These are phyloP conservation scores for Cyrtonyx montezumae DNA, from an alignment of 2,113 vertebrate genomes.

Conservation along the genomic window DNA sequence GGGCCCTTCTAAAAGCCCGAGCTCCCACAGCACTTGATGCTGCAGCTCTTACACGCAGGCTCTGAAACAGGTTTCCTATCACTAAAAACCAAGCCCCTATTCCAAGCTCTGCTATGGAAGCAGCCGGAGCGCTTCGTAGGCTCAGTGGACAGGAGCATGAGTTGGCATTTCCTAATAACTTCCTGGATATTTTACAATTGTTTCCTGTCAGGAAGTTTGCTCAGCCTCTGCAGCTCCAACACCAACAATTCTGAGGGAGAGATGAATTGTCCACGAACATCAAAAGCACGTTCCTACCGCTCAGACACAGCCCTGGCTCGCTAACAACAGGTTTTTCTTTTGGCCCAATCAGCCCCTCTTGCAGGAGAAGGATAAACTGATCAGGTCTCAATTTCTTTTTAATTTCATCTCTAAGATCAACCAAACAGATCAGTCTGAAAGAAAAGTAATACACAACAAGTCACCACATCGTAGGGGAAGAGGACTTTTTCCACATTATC, in stretches of 20 bases:
- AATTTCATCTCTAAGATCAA: not conserved
- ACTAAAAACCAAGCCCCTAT: not conserved
- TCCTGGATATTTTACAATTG: conserved; percentile 82
- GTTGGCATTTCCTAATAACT: conserved; percentile 76
- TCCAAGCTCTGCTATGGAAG: not conserved
- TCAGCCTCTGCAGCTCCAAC: conserved; percentile 74
- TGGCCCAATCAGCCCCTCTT: not conserved
- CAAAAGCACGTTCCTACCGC: conserved; percentile 35
- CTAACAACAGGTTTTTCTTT: conserved; percentile 33
- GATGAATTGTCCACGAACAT: conserved; percentile 57
- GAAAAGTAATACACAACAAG: not conserved
- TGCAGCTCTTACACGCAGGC: not conserved
- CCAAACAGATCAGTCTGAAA: not conserved
- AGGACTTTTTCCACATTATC: not conserved
- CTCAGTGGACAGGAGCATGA: conserved; percentile 54
- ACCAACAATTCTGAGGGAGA: conserved; percentile 70
- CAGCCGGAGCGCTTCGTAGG: conserved; percentile 7
- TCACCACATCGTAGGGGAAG: accelerated
- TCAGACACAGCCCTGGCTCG: not conserved
- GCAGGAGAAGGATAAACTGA: not conserved
- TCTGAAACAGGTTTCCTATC: not conserved
- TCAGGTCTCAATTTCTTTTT: not conserved
- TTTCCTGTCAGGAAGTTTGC: conserved; percentile 82
- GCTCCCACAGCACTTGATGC: not conserved
- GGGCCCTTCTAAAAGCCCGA: not conserved